These are phyloP conservation scores for Vanessa tameamea DNA, from an alignment of 1,140 invertebrate genomes.

Conservation along the genomic window DNA sequence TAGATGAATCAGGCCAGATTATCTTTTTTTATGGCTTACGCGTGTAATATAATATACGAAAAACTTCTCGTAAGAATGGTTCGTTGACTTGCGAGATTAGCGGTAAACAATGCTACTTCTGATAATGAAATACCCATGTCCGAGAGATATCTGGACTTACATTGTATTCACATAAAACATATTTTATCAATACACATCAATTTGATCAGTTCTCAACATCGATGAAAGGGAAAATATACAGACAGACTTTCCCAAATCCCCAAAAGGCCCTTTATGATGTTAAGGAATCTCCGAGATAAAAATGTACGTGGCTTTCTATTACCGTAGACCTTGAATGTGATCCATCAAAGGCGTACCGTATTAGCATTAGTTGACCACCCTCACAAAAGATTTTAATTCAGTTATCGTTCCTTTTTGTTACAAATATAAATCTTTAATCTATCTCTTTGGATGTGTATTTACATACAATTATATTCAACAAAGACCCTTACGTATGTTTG, in stretches of 20 bases:
- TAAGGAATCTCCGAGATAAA: conserved; percentile 34
- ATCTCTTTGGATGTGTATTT: conserved; percentile 53
- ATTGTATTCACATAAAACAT: conserved; percentile 14
- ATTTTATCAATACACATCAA: conserved; percentile 17
- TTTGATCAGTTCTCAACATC: conserved; percentile 23
- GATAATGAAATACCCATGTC: background rate
- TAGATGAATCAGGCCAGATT: background rate
- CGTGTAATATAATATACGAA: background rate
- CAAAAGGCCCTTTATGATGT: conserved; percentile 33
- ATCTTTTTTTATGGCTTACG: background rate
- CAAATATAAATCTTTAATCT: conserved; percentile 57
- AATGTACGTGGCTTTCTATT: conserved; percentile 21
- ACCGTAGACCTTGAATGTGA: conserved; percentile 36
- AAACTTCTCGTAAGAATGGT: background rate
- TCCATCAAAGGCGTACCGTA: conserved; percentile 59
- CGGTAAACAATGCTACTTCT: conserved; percentile 1
- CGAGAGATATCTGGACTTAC: background rate
- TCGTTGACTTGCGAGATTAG: background rate
- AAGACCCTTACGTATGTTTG: conserved; percentile 58
- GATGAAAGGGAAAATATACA: conserved; percentile 24
- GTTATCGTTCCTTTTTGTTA: conserved; percentile 63
- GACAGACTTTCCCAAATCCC: conserved; percentile 30
- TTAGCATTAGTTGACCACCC: conserved; percentile 55
- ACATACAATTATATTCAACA: conserved; percentile 61
- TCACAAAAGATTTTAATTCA: conserved; percentile 73